Base-by-base conservation (phyloP, 2,888 invertebrate species). In the Pandemis corylana region DNA sequence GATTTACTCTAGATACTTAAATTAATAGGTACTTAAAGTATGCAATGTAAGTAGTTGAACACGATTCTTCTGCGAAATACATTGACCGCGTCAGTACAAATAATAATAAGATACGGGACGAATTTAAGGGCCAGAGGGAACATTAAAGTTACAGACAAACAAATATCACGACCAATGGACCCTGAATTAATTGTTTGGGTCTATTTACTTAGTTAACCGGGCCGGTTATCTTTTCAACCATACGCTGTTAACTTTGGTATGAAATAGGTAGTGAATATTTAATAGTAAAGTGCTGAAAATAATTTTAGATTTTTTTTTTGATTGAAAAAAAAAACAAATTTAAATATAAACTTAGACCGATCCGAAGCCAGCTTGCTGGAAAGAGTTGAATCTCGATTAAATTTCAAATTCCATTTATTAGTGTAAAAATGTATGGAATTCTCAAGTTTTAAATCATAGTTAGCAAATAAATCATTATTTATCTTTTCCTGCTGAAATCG, bases 121-220 rank as follows among this genome's bases (percentile, higher is more conserved):
- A 56, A 56, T 15, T 56, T 20, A 53, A 15, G 53, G 53, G 64
- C 64, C 41, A n/a, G 44, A 49, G 68, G 76, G 79, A 77, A 80
- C 84, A 83, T 83, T 81, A 62, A 89, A 90, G 87, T 89, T 85
- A 88, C 84, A 88, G 81, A 86, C 88, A 90, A 92, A 90, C 93
- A 93, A 91, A 90, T 89, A 92, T 89, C 87, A 91, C 92, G 92
- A 90, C 93, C 92, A 92, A 92, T 93, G 92, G 90, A 88, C 90
- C 93, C 91, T 84, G 89, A 90, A 90, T 92, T 93, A 92, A 92
- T 93, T 90, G 90, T 82, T 84, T 77, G 90, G 91, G 91, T 88
- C 79, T 94, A 93, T 94, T 94, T 91, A 90, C 92, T 89, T 87
- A 87, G 90, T 87, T 87, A 89, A 90, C 91, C 89, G 86, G 78